Base-by-base conservation (phyloP, 2,113 vertebrate genomes). In the Hucho hucho region DNA sequence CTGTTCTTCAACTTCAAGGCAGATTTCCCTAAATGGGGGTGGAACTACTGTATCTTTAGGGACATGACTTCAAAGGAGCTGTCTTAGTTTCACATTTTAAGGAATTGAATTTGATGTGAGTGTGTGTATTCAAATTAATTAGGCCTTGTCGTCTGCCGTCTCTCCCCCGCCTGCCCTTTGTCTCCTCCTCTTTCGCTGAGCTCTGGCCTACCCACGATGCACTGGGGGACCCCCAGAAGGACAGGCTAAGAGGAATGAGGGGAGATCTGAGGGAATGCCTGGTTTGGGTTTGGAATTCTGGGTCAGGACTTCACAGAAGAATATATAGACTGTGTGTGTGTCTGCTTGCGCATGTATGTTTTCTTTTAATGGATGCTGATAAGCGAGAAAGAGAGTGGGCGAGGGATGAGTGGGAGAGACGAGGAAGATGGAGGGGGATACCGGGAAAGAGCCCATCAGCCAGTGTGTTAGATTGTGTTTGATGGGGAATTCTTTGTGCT, bases 81-180 rank as follows among this genome's bases (percentile, higher is more conserved):
- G 12, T 28, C 22, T 25, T 64, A 12, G 24, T 25, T 64, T 14
- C 64, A 29, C 0, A 9, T 16, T 65, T 14, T 4, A 28, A 14
- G 24, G 63, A 49, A 28, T 28, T 14, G 4, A 11, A 1, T 25
- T 13, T 65, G 64, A 65, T 28, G 49, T 43, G 37, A 3, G 37
- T 37, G 32, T 43, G 37, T 53, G 49, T 73, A 79, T 88, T 81
- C 72, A 69, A 72, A 25, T 77, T 87, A 86, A 88, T 90, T 88
- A 83, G 78, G 58, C 70, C 59, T 77, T 3, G 69, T 81, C 63
- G 70, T 61, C 65, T 64, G 68, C 59, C 74, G 28, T 75, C 61
- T 72, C 70, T 71, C 82, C 80, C 81, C 71, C 56, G n/a, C 76
- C 74, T 18, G 59, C 64, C 81, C 76, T 91, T 88, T 90, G 82